Evolutionary conservation across 2,888 invertebrate genomes (phyloP).

Genomic region (Agonopterix subpropinquella): DNA sequence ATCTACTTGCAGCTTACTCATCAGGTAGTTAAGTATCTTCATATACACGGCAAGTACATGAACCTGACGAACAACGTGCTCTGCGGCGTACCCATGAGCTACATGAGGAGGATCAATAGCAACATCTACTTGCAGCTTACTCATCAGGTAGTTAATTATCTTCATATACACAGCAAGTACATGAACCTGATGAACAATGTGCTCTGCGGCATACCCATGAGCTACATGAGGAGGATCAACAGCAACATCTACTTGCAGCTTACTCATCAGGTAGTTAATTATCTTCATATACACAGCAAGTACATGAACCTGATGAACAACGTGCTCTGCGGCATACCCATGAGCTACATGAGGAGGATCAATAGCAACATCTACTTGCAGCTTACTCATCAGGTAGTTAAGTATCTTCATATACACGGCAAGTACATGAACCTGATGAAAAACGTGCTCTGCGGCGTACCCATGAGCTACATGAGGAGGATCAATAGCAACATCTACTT

Average conservation of each 20-base stretch:
- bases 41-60: conserved; percentile 32
- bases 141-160: conserved; percentile 39
- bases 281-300: conserved; percentile 10
- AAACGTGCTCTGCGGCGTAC: conserved; percentile 60
- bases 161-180: conserved; percentile 25
- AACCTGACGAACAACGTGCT: conserved; percentile 64
- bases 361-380: conserved; percentile 45
- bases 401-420: background rate
- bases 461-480: conserved; percentile 52
- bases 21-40: conserved; percentile 35
- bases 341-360: conserved; percentile 50
- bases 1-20: conserved; percentile 51
- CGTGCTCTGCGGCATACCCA: conserved; percentile 58
- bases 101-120: conserved; percentile 45
- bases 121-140: conserved; percentile 49
- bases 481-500: conserved; percentile 42
- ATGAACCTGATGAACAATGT: conserved; percentile 64
- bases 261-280: conserved; percentile 44
- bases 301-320: conserved; percentile 65
- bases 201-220: conserved; percentile 60
- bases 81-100: conserved; percentile 58
- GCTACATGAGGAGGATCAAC: conserved; percentile 44
- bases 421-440: conserved; percentile 60
- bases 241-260: conserved; percentile 48
- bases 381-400: conserved; percentile 48